Conservation (phyloP, 1,140 invertebrate genomes). For the Cydia splendana region DNA sequence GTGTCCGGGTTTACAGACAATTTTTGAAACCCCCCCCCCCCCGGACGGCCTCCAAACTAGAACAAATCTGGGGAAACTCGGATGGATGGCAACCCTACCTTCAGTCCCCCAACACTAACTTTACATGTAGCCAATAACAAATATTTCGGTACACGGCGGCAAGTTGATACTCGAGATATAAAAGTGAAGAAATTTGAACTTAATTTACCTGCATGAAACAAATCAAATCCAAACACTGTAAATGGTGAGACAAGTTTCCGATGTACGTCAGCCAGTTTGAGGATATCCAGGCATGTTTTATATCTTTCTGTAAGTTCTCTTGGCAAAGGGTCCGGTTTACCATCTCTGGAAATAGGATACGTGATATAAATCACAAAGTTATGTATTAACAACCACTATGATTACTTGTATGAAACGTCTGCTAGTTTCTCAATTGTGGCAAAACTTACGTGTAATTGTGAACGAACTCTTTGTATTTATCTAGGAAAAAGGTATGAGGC, state of each 20-base stretch:
- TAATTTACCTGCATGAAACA: conserved; percentile 71
- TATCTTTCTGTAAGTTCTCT: conserved; percentile 53
- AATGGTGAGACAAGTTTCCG: conserved; percentile 67
- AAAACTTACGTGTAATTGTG: conserved; percentile 60
- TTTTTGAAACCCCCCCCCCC: too few relatives aligned
- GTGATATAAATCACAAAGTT: neutral
- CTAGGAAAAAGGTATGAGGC: conserved; percentile 64
- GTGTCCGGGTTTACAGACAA: too few relatives aligned
- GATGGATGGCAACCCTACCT: too few relatives aligned
- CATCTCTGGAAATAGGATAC: conserved; percentile 53
- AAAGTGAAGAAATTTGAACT: too few relatives aligned
- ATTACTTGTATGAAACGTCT: neutral
- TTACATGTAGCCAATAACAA: too few relatives aligned
- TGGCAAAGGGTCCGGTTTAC: conserved; percentile 55
- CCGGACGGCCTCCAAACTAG: too few relatives aligned
- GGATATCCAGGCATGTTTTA: conserved; percentile 61
- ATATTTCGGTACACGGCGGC: too few relatives aligned
- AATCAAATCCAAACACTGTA: conserved; percentile 70
- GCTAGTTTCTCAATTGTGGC: neutral
- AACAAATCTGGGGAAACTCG: too few relatives aligned
- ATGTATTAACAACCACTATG: neutral
- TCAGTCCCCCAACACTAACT: too few relatives aligned
- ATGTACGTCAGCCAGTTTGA: conserved; percentile 55
- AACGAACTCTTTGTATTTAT: conserved; percentile 70
- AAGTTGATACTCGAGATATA: too few relatives aligned